Conservation (phyloP, 2,797 vertebrate genomes). For the Phylloscopus collybita region DNA sequence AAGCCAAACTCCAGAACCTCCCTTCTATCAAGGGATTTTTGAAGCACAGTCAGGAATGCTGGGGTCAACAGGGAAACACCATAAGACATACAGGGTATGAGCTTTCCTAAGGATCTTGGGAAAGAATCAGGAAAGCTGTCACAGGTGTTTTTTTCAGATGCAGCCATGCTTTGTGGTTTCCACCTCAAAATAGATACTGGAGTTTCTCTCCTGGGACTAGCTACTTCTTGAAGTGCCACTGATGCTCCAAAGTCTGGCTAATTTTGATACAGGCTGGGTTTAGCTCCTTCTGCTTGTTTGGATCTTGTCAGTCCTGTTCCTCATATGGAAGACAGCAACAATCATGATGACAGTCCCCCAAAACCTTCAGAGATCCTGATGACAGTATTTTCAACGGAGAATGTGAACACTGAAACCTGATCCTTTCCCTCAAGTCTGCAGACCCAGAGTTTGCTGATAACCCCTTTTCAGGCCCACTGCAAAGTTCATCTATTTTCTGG, state of each 20-base stretch:
- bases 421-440: neutral
- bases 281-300: neutral
- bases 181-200: neutral
- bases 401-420: neutral
- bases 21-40: neutral
- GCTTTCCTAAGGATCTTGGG: neutral
- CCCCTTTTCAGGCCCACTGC: neutral
- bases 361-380: neutral
- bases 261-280: neutral
- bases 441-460: neutral
- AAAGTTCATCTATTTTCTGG: slow-evolving; percentile 23
- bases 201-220: neutral
- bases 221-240: neutral
- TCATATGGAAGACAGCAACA: neutral
- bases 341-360: neutral
- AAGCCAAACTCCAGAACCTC: neutral
- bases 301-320: neutral
- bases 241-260: neutral
- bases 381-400: neutral
- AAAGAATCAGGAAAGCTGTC: neutral
- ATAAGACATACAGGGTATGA: neutral
- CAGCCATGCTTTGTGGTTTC: neutral
- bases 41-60: neutral
- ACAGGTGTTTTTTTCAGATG: neutral
- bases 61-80: neutral